Percentiles rank a stretch among this genome's conserved stretches.
phyloP scores from a whole-genome alignment of 2,797 vertebrate genomes.

The Muscicapa comitata region DNA sequence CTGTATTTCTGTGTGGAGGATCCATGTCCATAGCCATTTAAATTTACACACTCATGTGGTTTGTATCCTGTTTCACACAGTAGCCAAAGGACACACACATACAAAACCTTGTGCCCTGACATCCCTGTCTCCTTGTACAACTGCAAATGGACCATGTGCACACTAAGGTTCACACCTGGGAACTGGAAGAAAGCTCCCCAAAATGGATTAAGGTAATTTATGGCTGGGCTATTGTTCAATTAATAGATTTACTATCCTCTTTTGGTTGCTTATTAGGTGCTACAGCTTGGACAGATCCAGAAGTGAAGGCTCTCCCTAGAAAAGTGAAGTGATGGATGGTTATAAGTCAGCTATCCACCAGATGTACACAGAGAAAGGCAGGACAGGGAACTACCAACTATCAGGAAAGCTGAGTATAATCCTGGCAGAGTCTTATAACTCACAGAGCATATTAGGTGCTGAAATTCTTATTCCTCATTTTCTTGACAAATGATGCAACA shows the following conservation, averaged over 20 bases:
- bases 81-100: not conserved
- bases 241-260: not conserved
- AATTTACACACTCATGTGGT: not conserved
- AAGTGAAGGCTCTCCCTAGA: not conserved
- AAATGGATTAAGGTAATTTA: not conserved
- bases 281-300: not conserved
- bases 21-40: not conserved
- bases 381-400: slow-evolving; percentile 8
- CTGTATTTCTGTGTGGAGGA: not conserved
- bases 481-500: slow-evolving; percentile 56
- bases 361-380: not conserved
- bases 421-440: slow-evolving; percentile 9
- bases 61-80: not conserved
- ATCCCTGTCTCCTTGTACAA: not conserved
- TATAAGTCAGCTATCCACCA: not conserved
- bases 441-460: slow-evolving; percentile 21
- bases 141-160: not conserved
- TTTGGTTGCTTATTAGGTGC: not conserved
- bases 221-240: not conserved
- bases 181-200: not conserved
- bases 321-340: not conserved
- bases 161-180: not conserved
- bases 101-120: not conserved
- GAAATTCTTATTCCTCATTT: slow-evolving; percentile 65
- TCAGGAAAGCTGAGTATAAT: slow-evolving; percentile 14